Evolutionary conservation across 2,888 invertebrate species (phyloP).

Genomic region (Drepanosiphum platanoidis): DNA sequence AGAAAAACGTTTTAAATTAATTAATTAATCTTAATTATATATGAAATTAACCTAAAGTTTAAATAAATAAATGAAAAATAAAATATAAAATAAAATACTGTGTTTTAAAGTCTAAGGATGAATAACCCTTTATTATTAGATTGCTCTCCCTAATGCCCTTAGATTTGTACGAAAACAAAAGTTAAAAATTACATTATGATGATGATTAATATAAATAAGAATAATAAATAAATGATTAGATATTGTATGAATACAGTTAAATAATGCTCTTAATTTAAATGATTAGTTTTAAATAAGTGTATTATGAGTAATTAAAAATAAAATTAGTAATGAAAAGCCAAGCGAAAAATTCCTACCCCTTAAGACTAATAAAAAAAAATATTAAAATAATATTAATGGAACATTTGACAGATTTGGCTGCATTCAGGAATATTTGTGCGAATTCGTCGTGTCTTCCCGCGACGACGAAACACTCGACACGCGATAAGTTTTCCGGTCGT

Average conservation of each 20-base stretch:
- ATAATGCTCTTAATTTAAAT: not conserved
- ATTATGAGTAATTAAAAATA: constrained; percentile 14
- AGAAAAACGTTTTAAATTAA: not conserved
- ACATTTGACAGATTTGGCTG: constrained; percentile 45
- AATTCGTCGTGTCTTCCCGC: not conserved
- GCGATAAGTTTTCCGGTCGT: not conserved
- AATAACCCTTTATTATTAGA: not conserved
- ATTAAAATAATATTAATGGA: constrained; percentile 42
- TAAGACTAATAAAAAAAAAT: constrained; percentile 32
- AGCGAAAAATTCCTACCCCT: constrained; percentile 27
- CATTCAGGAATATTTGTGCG: constrained; percentile 32
- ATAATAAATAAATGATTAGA: constrained; percentile 22
- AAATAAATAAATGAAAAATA: constrained; percentile 23
- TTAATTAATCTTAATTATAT: constrained; percentile 1
- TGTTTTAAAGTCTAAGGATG: constrained; percentile 33
- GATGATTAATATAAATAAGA: constrained; percentile 21
- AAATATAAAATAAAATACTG: constrained; percentile 53
- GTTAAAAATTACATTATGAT: constrained; percentile 20
- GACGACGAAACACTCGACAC: not conserved
- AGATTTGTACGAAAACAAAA: constrained; percentile 32
- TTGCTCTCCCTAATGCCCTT: constrained; percentile 37
- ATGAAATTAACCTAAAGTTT: constrained; percentile 37
- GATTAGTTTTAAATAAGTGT: not conserved
- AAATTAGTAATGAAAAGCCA: constrained; percentile 24
- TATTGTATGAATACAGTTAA: not conserved